Conservation (phyloP, 64 coral and sea anemone species). For the Cladopsammia gracilis region DNA sequence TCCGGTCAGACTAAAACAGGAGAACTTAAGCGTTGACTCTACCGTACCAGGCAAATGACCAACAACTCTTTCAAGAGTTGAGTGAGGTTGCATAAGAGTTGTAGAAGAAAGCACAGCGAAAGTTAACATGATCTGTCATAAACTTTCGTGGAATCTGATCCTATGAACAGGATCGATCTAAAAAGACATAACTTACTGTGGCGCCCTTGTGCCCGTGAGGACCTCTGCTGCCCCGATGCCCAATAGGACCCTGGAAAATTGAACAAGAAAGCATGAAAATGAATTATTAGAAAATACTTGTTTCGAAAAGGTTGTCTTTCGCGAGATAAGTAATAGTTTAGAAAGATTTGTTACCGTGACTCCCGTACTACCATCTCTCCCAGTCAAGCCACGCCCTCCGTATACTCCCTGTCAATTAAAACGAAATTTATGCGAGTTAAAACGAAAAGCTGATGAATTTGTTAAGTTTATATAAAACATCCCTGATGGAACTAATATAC, state of each 20-base stretch:
- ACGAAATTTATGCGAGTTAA: not conserved
- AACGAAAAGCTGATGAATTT: not conserved
- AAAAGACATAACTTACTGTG: not conserved
- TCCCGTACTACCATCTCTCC: constrained; percentile 38
- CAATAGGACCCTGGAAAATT: constrained; percentile 19
- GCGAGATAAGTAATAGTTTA: not conserved
- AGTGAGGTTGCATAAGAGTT: too few species aligned
- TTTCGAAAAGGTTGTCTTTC: not conserved
- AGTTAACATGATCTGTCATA: too few species aligned
- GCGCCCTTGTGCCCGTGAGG: constrained; percentile 33
- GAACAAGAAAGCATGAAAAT: not conserved
- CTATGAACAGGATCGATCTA: not conserved
- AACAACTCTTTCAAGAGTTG: too few species aligned
- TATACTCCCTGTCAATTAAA: constrained; percentile 13
- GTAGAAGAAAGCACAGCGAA: too few species aligned
- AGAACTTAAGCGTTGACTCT: too few species aligned
- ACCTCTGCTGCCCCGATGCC: constrained; percentile 31
- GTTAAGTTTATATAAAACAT: too few species aligned
- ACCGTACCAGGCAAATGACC: too few species aligned
- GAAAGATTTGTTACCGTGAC: constrained; percentile 5
- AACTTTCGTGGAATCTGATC: too few species aligned
- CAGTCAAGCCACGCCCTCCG: constrained; percentile 27
- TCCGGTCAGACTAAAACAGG: too few species aligned
- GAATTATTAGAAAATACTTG: too few species aligned
- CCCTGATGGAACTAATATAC: too few species aligned